A percentile compares a stretch with the other conserved stretches of the same genome.
phyloP scores from a whole-genome alignment of 2,888 invertebrate species.

The Acleris holmiana region DNA sequence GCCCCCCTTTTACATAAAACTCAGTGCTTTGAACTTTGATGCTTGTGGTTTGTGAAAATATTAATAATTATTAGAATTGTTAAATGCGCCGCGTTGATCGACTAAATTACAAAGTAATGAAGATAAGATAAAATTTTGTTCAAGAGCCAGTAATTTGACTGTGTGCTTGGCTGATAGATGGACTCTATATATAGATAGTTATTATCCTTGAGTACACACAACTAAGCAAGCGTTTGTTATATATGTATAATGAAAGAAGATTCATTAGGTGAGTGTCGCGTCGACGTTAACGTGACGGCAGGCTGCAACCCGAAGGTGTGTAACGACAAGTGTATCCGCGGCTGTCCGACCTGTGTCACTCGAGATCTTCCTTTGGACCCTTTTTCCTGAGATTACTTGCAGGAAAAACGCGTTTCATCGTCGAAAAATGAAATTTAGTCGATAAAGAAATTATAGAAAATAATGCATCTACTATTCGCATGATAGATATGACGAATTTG shows the following conservation, averaged over 20 bases:
- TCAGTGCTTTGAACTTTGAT: too few relatives aligned
- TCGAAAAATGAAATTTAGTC: conserved; percentile 43
- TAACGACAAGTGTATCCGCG: conserved; percentile 66
- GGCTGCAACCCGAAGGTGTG: conserved; percentile 51
- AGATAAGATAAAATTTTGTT: too few relatives aligned
- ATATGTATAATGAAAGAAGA: conserved; percentile 8
- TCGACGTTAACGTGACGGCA: conserved; percentile 33
- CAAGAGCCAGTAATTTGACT: too few relatives aligned
- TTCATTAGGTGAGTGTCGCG: conserved; percentile 12
- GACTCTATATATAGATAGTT: too few relatives aligned
- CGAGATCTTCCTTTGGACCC: conserved; percentile 57
- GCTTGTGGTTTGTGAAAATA: too few relatives aligned
- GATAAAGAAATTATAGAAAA: background rate
- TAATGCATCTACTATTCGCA: too few relatives aligned
- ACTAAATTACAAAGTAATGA: too few relatives aligned
- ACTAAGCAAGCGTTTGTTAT: background rate
- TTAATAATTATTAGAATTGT: too few relatives aligned
- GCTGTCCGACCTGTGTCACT: conserved; percentile 69
- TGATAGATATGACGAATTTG: conserved; percentile 5
- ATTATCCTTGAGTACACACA: too few relatives aligned
- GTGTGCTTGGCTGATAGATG: too few relatives aligned
- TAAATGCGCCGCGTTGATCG: too few relatives aligned
- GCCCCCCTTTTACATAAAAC: too few relatives aligned
- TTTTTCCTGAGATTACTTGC: conserved; percentile 57
- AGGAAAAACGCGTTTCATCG: conserved; percentile 60